A percentile compares a stretch with the other conserved stretches of the same genome.
phyloP scores from a whole-genome alignment of 2,797 vertebrate genomes.

The Falco naumanni region DNA sequence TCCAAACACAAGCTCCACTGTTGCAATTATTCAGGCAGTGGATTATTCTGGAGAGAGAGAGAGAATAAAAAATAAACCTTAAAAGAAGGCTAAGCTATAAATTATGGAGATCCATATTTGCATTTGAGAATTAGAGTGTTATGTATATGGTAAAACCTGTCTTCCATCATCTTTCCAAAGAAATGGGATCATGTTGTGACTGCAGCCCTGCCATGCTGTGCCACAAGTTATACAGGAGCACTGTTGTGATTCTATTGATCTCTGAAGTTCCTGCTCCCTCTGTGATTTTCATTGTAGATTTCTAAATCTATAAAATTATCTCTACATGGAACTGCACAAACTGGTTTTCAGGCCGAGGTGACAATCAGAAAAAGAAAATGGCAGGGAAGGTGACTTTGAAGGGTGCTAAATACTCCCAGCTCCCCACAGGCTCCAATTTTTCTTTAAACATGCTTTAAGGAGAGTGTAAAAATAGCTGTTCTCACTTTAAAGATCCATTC shows the following conservation, averaged over 20 bases:
- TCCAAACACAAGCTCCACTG: conserved; percentile 8
- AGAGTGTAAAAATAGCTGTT: background rate
- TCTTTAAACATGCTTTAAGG: background rate
- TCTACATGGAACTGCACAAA: background rate
- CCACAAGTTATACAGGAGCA: background rate
- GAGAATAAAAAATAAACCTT: conserved; percentile 41
- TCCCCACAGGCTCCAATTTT: background rate
- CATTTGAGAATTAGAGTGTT: conserved; percentile 55
- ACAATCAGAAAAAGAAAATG: background rate
- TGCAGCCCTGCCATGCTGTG: background rate
- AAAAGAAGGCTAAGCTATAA: conserved; percentile 37
- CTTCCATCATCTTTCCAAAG: conserved; percentile 23
- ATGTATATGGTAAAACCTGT: background rate
- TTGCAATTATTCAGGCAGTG: conserved; percentile 36
- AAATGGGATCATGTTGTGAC: background rate
- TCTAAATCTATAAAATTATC: conserved; percentile 8
- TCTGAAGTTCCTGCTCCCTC: background rate
- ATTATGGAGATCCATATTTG: conserved; percentile 58
- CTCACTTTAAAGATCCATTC: background rate
- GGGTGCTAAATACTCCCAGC: background rate
- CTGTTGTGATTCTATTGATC: background rate
- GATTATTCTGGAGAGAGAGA: background rate
- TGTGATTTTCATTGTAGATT: background rate
- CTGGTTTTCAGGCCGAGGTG: background rate
- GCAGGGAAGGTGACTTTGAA: background rate